A percentile compares a stretch with the other conserved stretches of the same genome.
These are phyloP conservation scores for Junco hyemalis DNA, from an alignment of 2,113 vertebrate species.

Conservation along the genomic window DNA sequence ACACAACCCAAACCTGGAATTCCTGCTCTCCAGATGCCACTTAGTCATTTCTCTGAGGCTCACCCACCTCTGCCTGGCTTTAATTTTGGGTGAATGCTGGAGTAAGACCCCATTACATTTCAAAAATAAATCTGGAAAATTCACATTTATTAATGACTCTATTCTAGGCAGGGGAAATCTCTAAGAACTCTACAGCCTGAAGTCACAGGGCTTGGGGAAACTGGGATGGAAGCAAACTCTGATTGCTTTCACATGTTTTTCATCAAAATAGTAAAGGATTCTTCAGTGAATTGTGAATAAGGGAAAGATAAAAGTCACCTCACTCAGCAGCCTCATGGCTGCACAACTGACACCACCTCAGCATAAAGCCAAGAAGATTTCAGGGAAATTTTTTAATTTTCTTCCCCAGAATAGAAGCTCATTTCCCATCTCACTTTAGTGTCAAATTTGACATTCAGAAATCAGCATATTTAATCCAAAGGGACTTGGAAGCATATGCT, in stretches of 20 bases:
- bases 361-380: neutral
- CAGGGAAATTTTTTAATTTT: neutral
- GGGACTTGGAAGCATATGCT: neutral
- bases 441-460: neutral
- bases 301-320: neutral
- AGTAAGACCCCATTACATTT: neutral
- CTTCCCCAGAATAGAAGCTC: neutral
- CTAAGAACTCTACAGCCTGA: neutral
- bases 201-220: neutral
- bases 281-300: neutral
- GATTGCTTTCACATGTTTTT: neutral
- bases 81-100: neutral
- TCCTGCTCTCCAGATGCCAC: neutral
- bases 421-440: neutral
- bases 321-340: neutral
- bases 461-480: neutral
- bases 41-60: too few relatives aligned
- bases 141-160: neutral
- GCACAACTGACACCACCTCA: neutral
- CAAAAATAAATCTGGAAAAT: neutral
- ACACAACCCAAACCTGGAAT: neutral
- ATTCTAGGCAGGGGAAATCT: neutral
- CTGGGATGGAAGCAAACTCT: neutral
- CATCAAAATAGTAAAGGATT: neutral
- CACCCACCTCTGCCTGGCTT: neutral